phyloP scores from a whole-genome alignment of 2,797 vertebrate species.

The Phrynocephalus forsythii region DNA sequence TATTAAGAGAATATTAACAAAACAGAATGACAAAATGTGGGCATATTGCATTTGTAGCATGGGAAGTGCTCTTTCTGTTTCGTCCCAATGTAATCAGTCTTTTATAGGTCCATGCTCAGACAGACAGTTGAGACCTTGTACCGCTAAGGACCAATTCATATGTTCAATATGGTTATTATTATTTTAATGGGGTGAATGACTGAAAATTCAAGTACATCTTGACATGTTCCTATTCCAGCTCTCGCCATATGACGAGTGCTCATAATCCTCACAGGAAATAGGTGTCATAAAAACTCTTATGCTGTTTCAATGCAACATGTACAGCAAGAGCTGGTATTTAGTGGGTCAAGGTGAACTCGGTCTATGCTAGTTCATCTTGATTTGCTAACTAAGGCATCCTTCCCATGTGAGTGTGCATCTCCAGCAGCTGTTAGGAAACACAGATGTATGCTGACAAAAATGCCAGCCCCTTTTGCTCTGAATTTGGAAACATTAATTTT shows the following conservation, averaged over 20 bases:
- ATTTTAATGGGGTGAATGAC: not conserved
- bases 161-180: not conserved
- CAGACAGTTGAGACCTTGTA: not conserved
- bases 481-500: no score
- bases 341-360: constrained; percentile 2
- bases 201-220: not conserved
- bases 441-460: not conserved
- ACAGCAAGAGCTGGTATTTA: not conserved
- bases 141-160: constrained; percentile 8
- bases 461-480: not conserved
- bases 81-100: not conserved
- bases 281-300: not conserved
- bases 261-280: constrained; percentile 8
- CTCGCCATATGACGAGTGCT: not conserved
- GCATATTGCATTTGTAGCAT: not conserved
- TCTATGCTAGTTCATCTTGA: constrained; percentile 5
- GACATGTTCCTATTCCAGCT: not conserved
- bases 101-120: not conserved
- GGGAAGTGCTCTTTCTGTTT: not conserved
- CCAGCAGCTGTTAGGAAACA: not conserved
- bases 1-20: no score
- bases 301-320: constrained; percentile 1
- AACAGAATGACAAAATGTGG: not conserved
- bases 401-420: not conserved
- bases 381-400: not conserved